Evolutionary conservation across 2,888 invertebrate species (phyloP).

Genomic region (Allygus modestus): DNA sequence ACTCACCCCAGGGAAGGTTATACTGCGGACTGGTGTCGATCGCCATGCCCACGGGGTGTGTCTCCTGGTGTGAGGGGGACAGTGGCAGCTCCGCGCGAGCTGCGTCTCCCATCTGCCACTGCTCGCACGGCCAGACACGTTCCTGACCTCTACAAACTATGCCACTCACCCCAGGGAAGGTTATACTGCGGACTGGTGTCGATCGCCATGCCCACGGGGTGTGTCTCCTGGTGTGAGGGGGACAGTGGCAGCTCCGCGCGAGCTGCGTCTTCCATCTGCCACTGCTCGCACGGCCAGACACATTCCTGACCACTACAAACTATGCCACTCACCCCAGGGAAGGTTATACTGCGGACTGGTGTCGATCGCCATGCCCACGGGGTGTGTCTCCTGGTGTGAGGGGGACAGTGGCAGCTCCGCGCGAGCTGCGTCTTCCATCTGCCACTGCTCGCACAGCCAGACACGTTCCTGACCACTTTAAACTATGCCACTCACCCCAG

Average conservation of each 20-base stretch:
- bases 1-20: too few species aligned
- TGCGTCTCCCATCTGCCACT: too few species aligned
- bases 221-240: constrained; percentile 84
- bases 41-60: too few species aligned
- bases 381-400: constrained; percentile 86
- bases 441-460: constrained; percentile 89
- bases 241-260: constrained; percentile 91
- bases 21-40: too few species aligned
- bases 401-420: constrained; percentile 89
- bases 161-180: constrained; percentile 79
- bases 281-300: constrained; percentile 88
- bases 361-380: constrained; percentile 88
- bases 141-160: too few species aligned
- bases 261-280: constrained; percentile 86
- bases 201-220: constrained; percentile 87
- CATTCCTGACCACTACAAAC: constrained; percentile 80
- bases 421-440: constrained; percentile 85
- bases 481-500: constrained; percentile 76
- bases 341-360: constrained; percentile 82
- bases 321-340: constrained; percentile 77
- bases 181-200: constrained; percentile 84
- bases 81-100: too few species aligned
- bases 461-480: constrained; percentile 81
- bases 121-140: too few species aligned
- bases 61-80: too few species aligned